These are phyloP conservation scores for Ylistrum balloti DNA, from an alignment of 1,140 invertebrate species.

Conservation along the genomic window DNA sequence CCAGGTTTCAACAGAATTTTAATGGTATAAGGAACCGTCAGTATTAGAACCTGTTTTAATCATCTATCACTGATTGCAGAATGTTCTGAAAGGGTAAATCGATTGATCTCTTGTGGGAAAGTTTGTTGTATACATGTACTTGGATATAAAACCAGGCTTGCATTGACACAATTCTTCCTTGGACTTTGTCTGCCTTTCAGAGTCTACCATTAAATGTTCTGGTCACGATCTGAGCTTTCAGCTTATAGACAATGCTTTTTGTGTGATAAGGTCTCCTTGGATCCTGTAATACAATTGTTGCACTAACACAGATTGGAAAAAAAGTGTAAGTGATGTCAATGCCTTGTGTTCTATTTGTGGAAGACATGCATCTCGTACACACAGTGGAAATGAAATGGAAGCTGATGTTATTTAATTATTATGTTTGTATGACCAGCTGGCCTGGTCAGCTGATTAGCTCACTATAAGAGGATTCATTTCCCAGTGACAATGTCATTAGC, in stretches of 20 bases:
- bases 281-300: not conserved
- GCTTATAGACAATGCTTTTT: not conserved
- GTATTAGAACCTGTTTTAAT: no score
- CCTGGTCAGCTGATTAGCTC: not conserved
- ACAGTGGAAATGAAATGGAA: not conserved
- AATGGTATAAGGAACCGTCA: no score
- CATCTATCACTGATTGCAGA: no score
- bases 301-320: not conserved
- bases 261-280: not conserved
- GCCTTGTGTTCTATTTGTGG: not conserved
- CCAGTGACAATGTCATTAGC: conserved; percentile 10
- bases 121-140: no score
- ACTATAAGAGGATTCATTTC: not conserved
- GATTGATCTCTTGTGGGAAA: no score
- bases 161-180: no score
- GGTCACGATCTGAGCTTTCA: not conserved
- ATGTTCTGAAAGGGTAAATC: no score
- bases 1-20: no score
- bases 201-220: not conserved
- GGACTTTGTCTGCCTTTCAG: not conserved
- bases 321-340: not conserved
- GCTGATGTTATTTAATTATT: not conserved
- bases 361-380: not conserved
- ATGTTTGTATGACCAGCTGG: not conserved
- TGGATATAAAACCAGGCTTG: not conserved